Conservation (phyloP, 2,113 vertebrate genomes). For the Hippocampus abdominalis region DNA sequence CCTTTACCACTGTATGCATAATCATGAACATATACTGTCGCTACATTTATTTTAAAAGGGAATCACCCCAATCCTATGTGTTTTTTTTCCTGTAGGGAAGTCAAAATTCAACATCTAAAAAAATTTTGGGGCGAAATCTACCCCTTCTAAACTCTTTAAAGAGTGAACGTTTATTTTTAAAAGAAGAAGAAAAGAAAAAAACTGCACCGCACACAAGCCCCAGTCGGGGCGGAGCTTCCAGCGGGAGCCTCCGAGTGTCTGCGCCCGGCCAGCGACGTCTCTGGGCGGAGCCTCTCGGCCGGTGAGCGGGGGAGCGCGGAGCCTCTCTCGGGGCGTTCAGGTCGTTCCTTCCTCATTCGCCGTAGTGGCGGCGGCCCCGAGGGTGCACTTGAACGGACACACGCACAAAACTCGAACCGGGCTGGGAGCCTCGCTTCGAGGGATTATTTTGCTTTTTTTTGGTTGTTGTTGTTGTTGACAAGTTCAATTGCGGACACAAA, state of each 20-base stretch:
- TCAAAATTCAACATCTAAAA: no score
- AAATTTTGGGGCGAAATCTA: no score
- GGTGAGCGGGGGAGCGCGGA: slow-evolving; percentile 44
- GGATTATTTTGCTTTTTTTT: not conserved
- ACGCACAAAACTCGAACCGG: slow-evolving; percentile 10
- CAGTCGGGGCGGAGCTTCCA: slow-evolving; percentile 30
- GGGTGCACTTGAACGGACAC: slow-evolving; percentile 24
- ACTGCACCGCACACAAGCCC: slow-evolving; percentile 37
- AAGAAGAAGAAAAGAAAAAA: not conserved
- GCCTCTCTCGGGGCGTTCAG: not conserved
- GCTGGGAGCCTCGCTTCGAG: slow-evolving; percentile 12
- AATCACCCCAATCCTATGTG: no score
- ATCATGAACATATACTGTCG: no score
- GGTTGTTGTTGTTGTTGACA: not conserved
- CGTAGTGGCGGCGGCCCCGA: slow-evolving; percentile 20
- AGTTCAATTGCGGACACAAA: not conserved
- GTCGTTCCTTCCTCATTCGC: slow-evolving; percentile 40
- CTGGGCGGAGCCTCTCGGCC: slow-evolving; percentile 53
- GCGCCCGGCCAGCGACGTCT: not conserved
- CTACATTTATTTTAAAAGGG: no score
- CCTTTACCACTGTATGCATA: no score
- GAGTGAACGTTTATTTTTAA: no score
- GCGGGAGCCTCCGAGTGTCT: slow-evolving; percentile 4
- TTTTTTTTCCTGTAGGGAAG: no score
- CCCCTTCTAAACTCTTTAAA: no score